A percentile compares a stretch with the other conserved stretches of the same genome.
These are phyloP conservation scores for Bombus terrestris DNA, from an alignment of 1,140 invertebrate genomes.

Conservation along the genomic window DNA sequence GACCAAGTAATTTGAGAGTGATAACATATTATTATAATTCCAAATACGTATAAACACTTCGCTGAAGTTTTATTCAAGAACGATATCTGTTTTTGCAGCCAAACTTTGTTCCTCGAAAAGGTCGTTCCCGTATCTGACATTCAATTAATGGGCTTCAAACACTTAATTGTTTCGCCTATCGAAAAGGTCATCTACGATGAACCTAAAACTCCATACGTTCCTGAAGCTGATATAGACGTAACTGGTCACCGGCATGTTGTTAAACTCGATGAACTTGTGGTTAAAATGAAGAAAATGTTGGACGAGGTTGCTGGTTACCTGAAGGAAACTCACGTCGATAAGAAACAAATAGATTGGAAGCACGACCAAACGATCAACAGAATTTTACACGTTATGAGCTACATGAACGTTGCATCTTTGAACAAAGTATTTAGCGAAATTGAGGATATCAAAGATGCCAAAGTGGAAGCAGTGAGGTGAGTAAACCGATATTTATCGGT, in stretches of 20 bases:
- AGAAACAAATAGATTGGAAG: conserved; percentile 72
- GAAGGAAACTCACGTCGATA: conserved; percentile 75
- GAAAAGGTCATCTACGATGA: conserved; percentile 70
- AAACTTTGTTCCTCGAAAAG: conserved; percentile 74
- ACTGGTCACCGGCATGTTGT: conserved; percentile 73
- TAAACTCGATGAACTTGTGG: conserved; percentile 65
- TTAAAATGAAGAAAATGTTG: conserved; percentile 74
- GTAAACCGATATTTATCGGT: not conserved
- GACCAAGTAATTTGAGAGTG: conserved; percentile 69
- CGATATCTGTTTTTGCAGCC: conserved; percentile 69
- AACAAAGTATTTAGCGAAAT: conserved; percentile 69
- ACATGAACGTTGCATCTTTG: conserved; percentile 73
- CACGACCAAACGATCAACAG: conserved; percentile 76
- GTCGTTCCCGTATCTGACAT: conserved; percentile 49
- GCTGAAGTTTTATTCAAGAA: not conserved
- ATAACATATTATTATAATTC: not conserved
- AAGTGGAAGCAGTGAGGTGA: conserved; percentile 60
- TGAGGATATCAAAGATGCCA: conserved; percentile 44
- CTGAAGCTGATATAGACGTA: conserved; percentile 68
- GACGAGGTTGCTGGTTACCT: conserved; percentile 74
- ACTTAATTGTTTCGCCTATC: conserved; percentile 54
- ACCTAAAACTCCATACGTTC: conserved; percentile 51
- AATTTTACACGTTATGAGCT: conserved; percentile 69
- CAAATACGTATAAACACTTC: not conserved
- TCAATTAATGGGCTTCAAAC: conserved; percentile 44